These are phyloP conservation scores for Agrypnus murinus DNA, from an alignment of 2,888 invertebrate genomes.

Conservation along the genomic window DNA sequence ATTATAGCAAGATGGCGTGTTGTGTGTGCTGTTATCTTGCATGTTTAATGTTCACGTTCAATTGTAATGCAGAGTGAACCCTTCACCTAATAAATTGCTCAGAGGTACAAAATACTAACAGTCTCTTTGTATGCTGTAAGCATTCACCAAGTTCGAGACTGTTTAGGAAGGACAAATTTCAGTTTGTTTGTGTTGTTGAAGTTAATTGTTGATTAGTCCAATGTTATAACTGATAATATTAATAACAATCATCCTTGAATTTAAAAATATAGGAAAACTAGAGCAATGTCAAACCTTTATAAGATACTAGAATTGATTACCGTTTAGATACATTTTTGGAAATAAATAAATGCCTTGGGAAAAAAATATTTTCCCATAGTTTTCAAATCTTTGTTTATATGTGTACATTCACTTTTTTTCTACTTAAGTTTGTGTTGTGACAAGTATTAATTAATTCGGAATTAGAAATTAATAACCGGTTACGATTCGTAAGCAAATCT, in stretches of 20 bases:
- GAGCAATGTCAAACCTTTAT: conserved; percentile 22
- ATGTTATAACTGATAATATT: too few species aligned
- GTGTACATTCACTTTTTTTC: conserved; percentile 24
- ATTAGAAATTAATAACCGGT: conserved; percentile 27
- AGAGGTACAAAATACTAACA: conserved; percentile 9
- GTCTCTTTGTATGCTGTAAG: conserved; percentile 24
- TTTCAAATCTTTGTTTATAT: background rate
- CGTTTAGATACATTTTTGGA: background rate
- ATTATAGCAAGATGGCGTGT: conserved; percentile 20
- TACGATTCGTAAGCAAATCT: conserved; percentile 18
- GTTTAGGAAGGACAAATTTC: conserved; percentile 21
- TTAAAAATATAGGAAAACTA: conserved; percentile 11
- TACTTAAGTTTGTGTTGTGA: conserved; percentile 19
- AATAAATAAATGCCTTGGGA: too few species aligned
- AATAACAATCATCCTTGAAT: background rate
- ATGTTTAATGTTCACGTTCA: conserved; percentile 14
- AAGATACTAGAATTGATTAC: too few species aligned
- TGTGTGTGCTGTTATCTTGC: conserved; percentile 13
- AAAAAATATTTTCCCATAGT: conserved; percentile 13
- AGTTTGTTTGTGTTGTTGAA: conserved; percentile 1
- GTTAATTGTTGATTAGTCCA: background rate
- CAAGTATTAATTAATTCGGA: conserved; percentile 25
- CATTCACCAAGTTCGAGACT: conserved; percentile 20
- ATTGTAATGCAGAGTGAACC: conserved; percentile 14
- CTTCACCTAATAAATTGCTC: conserved; percentile 31